Base-by-base conservation (phyloP, 1,140 invertebrate species). In the Aphaenogaster floridana region DNA sequence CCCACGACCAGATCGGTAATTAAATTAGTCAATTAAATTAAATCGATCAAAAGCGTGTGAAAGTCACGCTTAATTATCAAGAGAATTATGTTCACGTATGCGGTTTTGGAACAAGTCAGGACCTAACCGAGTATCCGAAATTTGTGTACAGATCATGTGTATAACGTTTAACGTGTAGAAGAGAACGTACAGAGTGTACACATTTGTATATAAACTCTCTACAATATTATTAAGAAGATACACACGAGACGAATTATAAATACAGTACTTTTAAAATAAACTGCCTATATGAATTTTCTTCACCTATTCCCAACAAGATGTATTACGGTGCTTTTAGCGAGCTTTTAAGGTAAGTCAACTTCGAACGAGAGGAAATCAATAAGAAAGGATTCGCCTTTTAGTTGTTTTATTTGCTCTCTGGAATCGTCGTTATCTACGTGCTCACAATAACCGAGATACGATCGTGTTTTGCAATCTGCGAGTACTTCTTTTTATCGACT, bases 191-290 rank as follows among this genome's bases (percentile, higher is more conserved):
- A 93, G 91, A 91, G 89, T 93, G 92, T 93, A 92, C 86, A 94
- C 93, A 92, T 93, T 93, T 94, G 91, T 94, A 94, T 92, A 93
- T 93, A 94, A 92, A 92, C 57, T 90, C 89, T 85, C 80, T 86
- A 88, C 63, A 45, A 78, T 68, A 63, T n/a, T 90, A 89, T 78
- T 39, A 79, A 86, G 57, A 79, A 59, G 63, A 87, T 57, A 79
- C 36, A 81, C 69, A 36, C 36, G 76, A 85, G 61, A 80, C 66
- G 85, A 57, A 88, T 88, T 90, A 91, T 91, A 89, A 91, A 92
- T 93, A 93, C 89, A 89, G 91, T 90, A 92, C 88, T 92, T 93
- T 93, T 91, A 92, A 92, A 90, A 72, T 86, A 88, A 72, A 13
- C 15, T 68, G 21, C 6, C 8, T 45, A 45, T 80, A 42, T 13